Evolutionary conservation across 2,797 vertebrate genomes (phyloP).

Genomic region (Phataginus tetradactyla): DNA sequence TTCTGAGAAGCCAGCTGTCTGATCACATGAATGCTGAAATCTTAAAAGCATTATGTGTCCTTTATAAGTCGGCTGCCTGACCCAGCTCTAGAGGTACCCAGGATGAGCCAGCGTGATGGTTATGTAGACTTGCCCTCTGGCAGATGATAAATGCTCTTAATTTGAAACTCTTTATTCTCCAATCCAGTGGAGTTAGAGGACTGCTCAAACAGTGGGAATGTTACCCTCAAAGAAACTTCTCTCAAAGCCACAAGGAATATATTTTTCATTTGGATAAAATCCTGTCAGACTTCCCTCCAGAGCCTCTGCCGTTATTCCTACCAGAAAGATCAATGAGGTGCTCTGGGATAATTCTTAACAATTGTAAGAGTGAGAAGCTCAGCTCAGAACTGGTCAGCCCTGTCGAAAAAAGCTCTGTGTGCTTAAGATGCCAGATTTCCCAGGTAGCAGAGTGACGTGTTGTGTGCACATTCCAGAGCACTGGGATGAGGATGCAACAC

Average conservation of each 20-base stretch:
- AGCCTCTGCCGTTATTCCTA: constrained; percentile 74
- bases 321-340: constrained; percentile 22
- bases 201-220: background rate
- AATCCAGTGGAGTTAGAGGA: constrained; percentile 46
- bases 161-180: constrained; percentile 37
- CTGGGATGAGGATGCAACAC: background rate
- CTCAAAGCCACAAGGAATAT: constrained; percentile 67
- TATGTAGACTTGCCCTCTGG: constrained; percentile 48
- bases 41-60: background rate
- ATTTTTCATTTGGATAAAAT: constrained; percentile 59
- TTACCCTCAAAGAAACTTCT: constrained; percentile 52
- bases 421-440: constrained; percentile 7
- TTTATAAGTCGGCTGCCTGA: constrained; percentile 53
- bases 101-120: constrained; percentile 30
- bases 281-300: constrained; percentile 19
- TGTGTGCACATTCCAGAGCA: background rate
- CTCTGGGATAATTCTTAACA: constrained; percentile 47
- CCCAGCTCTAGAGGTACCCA: background rate
- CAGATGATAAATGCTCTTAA: constrained; percentile 68
- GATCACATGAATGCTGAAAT: background rate
- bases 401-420: background rate
- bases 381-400: constrained; percentile 30
- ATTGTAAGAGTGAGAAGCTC: constrained; percentile 27
- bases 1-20: constrained; percentile 32
- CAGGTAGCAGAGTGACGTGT: background rate